phyloP scores from a whole-genome alignment of 2,113 vertebrate species.

The Eudyptes chrysolophus region DNA sequence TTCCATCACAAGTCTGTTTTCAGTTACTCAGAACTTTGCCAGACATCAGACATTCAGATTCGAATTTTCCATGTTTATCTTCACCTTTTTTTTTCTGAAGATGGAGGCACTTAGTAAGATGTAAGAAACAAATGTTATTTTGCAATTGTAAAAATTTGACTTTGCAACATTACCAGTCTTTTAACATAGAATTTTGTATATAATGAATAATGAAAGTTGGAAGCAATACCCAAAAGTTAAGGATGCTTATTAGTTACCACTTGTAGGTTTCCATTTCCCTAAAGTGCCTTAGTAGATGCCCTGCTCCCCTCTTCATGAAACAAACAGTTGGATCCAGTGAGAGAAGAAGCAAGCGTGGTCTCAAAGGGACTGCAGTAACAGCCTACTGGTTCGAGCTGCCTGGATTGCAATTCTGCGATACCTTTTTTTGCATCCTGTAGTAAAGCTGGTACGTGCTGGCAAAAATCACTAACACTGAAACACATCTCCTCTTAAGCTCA shows the following conservation, averaged over 20 bases:
- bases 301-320: not conserved
- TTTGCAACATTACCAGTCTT: not conserved
- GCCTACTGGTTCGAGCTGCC: not conserved
- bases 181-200: not conserved
- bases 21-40: constrained; percentile 45
- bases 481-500: not conserved
- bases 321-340: not conserved
- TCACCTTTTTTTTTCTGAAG: not conserved
- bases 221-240: not conserved
- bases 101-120: not conserved
- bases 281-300: not conserved
- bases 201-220: not conserved
- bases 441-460: not conserved
- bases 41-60: constrained; percentile 2
- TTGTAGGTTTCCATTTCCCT: not conserved
- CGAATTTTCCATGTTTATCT: constrained; percentile 20
- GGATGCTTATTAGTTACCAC: not conserved
- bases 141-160: not conserved
- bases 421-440: not conserved
- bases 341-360: not conserved
- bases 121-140: not conserved
- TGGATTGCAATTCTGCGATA: not conserved
- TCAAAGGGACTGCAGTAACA: not conserved
- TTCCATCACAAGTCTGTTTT: constrained; percentile 55
- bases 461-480: not conserved